These are phyloP conservation scores for Pseudonaja textilis DNA, from an alignment of 2,113 vertebrate species.

Conservation along the genomic window DNA sequence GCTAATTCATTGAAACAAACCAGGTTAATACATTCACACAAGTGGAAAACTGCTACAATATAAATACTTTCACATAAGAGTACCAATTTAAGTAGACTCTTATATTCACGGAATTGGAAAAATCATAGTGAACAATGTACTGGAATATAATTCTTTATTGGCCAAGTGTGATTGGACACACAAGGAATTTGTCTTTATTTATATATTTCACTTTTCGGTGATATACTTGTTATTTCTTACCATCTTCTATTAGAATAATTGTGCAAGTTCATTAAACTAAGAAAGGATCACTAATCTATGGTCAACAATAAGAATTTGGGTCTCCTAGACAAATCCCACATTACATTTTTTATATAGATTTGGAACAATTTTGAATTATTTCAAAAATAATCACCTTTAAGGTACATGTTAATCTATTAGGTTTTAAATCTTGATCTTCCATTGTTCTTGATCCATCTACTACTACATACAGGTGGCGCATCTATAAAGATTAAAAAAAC, in stretches of 20 bases:
- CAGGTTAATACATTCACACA: background rate
- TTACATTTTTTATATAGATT: background rate
- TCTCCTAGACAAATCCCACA: too few species aligned
- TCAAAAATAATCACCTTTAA: slow-evolving; percentile 78
- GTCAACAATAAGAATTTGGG: background rate
- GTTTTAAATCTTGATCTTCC: slow-evolving; percentile 97
- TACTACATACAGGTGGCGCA: slow-evolving; percentile 93
- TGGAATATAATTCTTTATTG: too few species aligned
- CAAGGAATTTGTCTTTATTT: background rate
- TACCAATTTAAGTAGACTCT: background rate
- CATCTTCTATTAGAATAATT: background rate
- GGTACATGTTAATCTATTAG: slow-evolving; percentile 86
- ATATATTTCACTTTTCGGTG: background rate
- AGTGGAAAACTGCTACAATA: background rate
- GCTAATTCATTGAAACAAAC: background rate
- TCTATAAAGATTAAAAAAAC: slow-evolving; percentile 68
- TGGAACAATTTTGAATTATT: background rate
- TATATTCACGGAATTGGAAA: background rate
- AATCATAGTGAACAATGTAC: background rate
- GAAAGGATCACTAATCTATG: background rate
- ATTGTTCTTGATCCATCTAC: slow-evolving; percentile 93
- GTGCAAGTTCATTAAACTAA: background rate
- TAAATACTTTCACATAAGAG: background rate
- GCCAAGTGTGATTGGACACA: too few species aligned
- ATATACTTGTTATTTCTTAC: background rate